Conservation (phyloP, 2,888 invertebrate genomes). For the Sepioteuthis lessoniana region DNA sequence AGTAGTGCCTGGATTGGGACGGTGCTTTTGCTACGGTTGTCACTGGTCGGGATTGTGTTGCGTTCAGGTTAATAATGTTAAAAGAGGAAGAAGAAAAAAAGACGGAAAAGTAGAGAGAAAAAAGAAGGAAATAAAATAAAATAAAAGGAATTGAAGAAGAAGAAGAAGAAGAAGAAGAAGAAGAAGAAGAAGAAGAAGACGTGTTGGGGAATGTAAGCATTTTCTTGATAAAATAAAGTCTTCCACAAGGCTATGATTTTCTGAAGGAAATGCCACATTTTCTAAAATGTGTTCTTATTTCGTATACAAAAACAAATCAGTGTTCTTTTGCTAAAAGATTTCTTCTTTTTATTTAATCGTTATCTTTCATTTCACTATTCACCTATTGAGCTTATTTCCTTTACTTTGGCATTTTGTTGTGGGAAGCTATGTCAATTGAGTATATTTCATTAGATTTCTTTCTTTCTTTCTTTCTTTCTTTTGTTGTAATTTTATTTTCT, state of each 20-base stretch:
- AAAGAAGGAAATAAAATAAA: neutral
- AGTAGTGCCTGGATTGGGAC: neutral
- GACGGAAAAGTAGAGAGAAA: neutral
- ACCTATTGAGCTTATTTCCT: too few relatives aligned
- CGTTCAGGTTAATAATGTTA: neutral
- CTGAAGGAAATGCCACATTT: too few relatives aligned
- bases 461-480: neutral
- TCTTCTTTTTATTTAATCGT: too few relatives aligned
- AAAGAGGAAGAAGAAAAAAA: neutral
- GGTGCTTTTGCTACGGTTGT: neutral
- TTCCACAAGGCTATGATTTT: too few relatives aligned
- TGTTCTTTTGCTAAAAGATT: too few relatives aligned
- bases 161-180: neutral
- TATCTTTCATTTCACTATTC: too few relatives aligned
- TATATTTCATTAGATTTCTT: neutral
- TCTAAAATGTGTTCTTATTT: too few relatives aligned
- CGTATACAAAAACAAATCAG: too few relatives aligned
- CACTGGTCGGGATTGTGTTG: neutral
- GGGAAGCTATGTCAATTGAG: too few relatives aligned
- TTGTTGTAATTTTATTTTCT: neutral
- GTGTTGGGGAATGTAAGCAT: too few relatives aligned
- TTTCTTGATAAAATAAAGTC: too few relatives aligned
- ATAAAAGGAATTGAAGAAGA: neutral
- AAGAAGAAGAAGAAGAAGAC: neutral
- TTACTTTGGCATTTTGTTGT: too few relatives aligned